phyloP scores from a whole-genome alignment of 2,888 invertebrate species.

The Fragum sueziense region DNA sequence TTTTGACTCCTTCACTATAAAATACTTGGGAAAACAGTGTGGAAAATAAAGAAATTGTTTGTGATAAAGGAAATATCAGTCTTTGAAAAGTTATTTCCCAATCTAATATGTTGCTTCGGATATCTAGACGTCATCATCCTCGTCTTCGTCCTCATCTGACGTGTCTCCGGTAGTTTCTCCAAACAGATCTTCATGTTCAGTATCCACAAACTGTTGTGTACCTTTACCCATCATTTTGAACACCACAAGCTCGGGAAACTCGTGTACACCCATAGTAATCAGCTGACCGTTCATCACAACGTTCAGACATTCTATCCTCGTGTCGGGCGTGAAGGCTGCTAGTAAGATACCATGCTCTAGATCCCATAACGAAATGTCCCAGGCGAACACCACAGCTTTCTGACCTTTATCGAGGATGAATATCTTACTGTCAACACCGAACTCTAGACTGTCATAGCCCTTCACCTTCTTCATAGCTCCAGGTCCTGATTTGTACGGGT shows the following conservation, averaged over 20 bases:
- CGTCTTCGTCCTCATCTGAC: constrained; percentile 70
- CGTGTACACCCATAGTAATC: constrained; percentile 77
- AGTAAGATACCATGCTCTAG: constrained; percentile 70
- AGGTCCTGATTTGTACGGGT: constrained; percentile 66
- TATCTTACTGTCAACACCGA: constrained; percentile 73
- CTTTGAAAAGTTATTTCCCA: background rate
- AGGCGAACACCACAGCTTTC: constrained; percentile 77
- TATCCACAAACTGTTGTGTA: constrained; percentile 59
- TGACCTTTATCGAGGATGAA: constrained; percentile 72
- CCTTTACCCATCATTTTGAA: constrained; percentile 66
- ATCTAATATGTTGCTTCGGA: background rate
- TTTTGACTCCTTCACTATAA: no score
- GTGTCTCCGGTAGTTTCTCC: constrained; percentile 73
- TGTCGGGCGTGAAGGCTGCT: constrained; percentile 80
- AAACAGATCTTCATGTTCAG: constrained; percentile 69
- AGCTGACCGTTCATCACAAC: constrained; percentile 73
- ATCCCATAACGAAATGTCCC: constrained; percentile 81
- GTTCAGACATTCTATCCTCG: constrained; percentile 73
- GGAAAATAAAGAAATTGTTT: no score
- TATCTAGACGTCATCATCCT: constrained; percentile 49
- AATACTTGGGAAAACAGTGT: no score
- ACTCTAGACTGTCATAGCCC: constrained; percentile 72
- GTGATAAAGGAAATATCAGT: no score
- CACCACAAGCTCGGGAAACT: constrained; percentile 74
- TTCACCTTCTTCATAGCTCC: constrained; percentile 70